A percentile compares a stretch with the other conserved stretches of the same genome.
Conservation (phyloP, 2,797 vertebrate genomes). For the Lithobates sylvaticus region DNA sequence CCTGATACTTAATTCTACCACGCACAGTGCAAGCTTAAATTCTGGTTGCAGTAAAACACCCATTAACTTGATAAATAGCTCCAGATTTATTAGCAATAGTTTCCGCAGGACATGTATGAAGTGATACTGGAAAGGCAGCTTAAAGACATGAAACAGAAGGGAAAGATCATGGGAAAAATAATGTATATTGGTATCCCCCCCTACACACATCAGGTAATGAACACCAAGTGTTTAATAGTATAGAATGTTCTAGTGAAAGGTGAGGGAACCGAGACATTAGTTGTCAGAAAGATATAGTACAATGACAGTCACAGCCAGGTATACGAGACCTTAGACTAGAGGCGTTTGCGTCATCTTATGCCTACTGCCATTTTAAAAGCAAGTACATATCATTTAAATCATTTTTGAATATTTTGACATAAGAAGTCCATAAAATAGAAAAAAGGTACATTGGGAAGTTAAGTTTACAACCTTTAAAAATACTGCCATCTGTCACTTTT, state of each 20-base stretch:
- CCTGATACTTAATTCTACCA: background rate
- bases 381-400: no score
- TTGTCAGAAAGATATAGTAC: no score
- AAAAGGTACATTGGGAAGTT: no score
- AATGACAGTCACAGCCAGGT: no score
- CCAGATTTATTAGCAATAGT: background rate
- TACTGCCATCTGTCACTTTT: no score
- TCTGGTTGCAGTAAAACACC: background rate
- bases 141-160: background rate
- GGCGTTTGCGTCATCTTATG: no score
- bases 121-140: rapidly evolving
- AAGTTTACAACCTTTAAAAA: no score
- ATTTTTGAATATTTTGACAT: no score
- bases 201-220: background rate
- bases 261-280: no score
- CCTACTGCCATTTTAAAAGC: no score
- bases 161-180: background rate
- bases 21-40: background rate
- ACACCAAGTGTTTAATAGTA: background rate
- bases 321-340: no score
- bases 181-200: background rate
- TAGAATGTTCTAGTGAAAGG: background rate
- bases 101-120: background rate
- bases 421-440: no score
- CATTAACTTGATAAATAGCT: background rate